Evolutionary conservation across 2,797 vertebrate genomes (phyloP).

Genomic region (Molossus alvarezi): DNA sequence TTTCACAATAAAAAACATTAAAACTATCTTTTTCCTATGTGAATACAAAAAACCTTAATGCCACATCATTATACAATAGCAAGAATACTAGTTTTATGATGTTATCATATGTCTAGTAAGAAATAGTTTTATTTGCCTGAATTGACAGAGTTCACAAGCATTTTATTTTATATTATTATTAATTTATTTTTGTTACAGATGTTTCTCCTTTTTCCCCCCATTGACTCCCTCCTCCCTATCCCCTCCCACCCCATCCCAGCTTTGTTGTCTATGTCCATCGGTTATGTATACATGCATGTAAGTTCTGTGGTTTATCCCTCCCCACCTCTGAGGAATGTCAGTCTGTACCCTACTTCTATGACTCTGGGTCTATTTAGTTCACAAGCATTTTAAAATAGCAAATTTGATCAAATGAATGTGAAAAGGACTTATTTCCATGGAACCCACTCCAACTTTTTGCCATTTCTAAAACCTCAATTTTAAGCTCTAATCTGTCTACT

Average conservation of each 20-base stretch:
- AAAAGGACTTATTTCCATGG: background rate
- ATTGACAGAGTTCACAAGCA: background rate
- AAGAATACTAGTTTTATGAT: background rate
- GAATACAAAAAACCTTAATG: conserved; percentile 4
- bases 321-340: no score
- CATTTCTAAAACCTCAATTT: conserved; percentile 29
- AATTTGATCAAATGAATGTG: background rate
- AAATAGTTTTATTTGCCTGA: background rate
- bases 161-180: background rate
- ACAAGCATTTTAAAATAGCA: no score
- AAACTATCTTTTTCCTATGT: background rate
- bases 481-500: conserved; percentile 2
- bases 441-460: background rate
- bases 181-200: no score
- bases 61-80: background rate
- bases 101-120: background rate
- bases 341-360: no score
- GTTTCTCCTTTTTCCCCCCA: no score
- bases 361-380: no score
- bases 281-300: no score
- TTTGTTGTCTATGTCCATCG: no score
- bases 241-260: no score
- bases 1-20: conserved; percentile 16
- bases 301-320: no score
- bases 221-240: no score